These are phyloP conservation scores for Drosophila dives DNA, from an alignment of 2,888 invertebrate genomes.

Conservation along the genomic window DNA sequence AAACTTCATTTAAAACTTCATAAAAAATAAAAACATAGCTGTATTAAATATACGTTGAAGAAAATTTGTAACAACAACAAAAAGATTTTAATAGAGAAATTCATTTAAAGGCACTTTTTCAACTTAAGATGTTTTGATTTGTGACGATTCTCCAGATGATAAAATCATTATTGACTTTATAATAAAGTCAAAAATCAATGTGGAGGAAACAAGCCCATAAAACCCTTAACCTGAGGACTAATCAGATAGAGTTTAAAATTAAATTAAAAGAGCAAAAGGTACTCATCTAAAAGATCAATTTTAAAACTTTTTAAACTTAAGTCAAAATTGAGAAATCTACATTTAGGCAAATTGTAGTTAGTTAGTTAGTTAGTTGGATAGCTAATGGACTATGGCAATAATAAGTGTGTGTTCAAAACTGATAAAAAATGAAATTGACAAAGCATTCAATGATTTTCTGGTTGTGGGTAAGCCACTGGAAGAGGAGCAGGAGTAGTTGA, in stretches of 20 bases:
- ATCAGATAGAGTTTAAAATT: not conserved
- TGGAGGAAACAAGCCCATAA: not conserved
- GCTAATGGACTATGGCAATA: conserved; percentile 4
- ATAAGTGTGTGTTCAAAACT: conserved; percentile 13
- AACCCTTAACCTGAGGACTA: not conserved
- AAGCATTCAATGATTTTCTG: conserved; percentile 62
- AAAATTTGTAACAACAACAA: not conserved
- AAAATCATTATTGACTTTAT: not conserved
- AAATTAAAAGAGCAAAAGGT: not conserved
- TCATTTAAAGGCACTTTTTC: not conserved
- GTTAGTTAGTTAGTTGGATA: conserved; percentile 3
- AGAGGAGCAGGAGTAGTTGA: not conserved
- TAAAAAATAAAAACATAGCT: too few relatives aligned
- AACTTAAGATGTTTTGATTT: not conserved
- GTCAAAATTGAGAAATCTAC: not conserved
- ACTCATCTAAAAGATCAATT: not conserved
- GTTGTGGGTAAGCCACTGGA: conserved; percentile 46
- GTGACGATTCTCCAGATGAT: not conserved
- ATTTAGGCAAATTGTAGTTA: not conserved
- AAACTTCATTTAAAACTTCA: too few relatives aligned
- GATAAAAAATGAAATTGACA: conserved; percentile 64
- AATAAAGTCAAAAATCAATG: not conserved
- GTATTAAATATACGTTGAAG: too few relatives aligned
- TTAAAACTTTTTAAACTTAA: not conserved
- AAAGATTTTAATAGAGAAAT: not conserved